Evolutionary conservation across 92 coral and sea anemone genomes (phyloP), one percentile per base, ranked within the genome.

Genomic region (Epizoanthus illoricatus): DNA sequence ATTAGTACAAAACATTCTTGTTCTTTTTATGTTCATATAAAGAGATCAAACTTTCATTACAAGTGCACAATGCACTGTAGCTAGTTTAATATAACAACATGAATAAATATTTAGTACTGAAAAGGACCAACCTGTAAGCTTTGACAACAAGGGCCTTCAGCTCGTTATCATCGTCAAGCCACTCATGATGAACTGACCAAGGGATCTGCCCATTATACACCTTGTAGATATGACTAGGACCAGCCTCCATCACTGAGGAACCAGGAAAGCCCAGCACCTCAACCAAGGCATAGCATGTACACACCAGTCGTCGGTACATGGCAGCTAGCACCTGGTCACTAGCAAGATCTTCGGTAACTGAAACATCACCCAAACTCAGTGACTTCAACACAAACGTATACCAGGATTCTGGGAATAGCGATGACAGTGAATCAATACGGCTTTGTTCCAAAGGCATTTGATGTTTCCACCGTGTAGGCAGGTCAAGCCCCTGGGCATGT

Each of bases 241-340:
- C 99, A 24, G 99, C 98, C 60, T 85, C 79, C 6, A 61, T 65
- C 8, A 88, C 89, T 15, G 97, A 86, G 39, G 94, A 88, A 28
- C 98, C 99, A 62, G 95, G 99, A 69, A 91, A 91, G 20, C 99
- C 98, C 63, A 92, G 76, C 61, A 94, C 80, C 28, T 97, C 97
- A 7, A 97, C 91, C n/a, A 97, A 58, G 11, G 97, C 90, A 78
- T 90, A 97, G 78, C 98, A 91, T 7, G 90, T 84, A 75, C 91
- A 84, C 3, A 89, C 91, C 17, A 97, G 75, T 57, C 82, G 87
- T 70, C 87, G 75, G 81, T 89, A 91, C 49, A 90, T 57, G 13
- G 55, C 72, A 58, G 69, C 49, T 74, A 91, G 75, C 19, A 76
- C 81, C 5, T 85, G 69, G 67, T 93, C 94, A 23, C 84, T 74